A percentile compares a stretch with the other conserved stretches of the same genome.
These are phyloP conservation scores for Gallinago solitaria DNA, from an alignment of 2,797 vertebrate genomes.

Conservation along the genomic window DNA sequence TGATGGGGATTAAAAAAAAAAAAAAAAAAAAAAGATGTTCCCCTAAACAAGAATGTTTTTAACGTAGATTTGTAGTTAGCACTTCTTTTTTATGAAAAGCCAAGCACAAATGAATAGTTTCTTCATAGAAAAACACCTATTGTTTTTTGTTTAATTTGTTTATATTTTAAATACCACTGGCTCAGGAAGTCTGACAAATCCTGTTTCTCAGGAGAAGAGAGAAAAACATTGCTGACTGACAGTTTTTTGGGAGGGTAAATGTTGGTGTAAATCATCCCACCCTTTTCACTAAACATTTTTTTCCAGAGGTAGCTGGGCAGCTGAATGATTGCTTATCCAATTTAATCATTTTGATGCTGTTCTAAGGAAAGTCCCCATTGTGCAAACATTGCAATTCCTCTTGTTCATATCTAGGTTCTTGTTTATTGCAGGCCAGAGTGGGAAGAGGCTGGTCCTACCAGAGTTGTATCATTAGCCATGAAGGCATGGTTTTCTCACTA, in stretches of 20 bases:
- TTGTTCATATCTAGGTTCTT: neutral
- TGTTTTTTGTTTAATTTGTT: constrained; percentile 34
- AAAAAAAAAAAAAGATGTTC: neutral
- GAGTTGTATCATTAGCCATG: neutral
- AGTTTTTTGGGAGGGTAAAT: neutral
- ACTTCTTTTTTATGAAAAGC: neutral
- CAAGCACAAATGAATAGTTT: neutral
- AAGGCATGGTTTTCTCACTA: neutral
- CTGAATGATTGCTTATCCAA: neutral
- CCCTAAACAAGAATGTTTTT: neutral
- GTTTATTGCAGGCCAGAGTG: neutral
- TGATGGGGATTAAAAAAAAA: neutral
- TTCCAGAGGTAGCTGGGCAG: neutral
- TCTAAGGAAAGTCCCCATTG: neutral
- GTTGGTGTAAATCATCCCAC: neutral
- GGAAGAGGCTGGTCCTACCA: neutral
- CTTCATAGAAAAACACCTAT: neutral
- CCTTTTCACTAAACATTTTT: neutral
- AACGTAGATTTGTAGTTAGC: neutral
- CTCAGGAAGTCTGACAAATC: constrained; percentile 44
- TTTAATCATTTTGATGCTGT: neutral
- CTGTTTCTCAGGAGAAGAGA: constrained; percentile 49
- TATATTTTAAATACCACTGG: constrained; percentile 28
- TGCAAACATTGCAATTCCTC: neutral
- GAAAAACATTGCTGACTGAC: constrained; percentile 32